Conservation (phyloP, 2,113 vertebrate species). For the Dascyllus trimaculatus region DNA sequence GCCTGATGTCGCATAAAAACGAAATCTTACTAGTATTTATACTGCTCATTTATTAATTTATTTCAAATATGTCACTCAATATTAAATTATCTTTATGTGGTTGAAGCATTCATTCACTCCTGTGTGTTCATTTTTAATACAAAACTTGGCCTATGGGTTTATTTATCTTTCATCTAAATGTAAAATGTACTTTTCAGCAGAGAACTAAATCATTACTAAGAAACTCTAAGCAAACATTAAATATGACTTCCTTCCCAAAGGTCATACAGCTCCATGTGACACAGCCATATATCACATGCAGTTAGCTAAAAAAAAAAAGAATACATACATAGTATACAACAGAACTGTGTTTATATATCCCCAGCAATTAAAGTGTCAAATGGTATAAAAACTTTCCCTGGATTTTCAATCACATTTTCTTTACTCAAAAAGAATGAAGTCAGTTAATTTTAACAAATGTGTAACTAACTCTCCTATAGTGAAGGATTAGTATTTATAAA, state of each 20-base stretch:
- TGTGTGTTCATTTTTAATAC: conserved; percentile 1
- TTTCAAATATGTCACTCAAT: not conserved
- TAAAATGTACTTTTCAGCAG: not conserved
- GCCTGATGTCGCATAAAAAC: conserved; percentile 77
- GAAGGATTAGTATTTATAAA: no score
- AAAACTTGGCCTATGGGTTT: not conserved
- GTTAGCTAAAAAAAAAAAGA: not conserved
- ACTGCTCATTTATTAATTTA: conserved; percentile 31
- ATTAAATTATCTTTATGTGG: conserved; percentile 2
- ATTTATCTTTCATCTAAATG: not conserved
- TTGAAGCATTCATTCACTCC: not conserved
- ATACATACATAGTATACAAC: not conserved
- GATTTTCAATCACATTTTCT: no score
- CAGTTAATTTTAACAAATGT: no score
- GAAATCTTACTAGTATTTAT: not conserved
- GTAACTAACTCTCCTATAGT: no score
- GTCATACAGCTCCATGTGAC: not conserved
- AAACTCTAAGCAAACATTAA: not conserved
- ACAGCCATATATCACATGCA: not conserved
- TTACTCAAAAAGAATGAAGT: no score
- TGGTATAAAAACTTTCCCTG: no score
- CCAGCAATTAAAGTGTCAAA: not conserved
- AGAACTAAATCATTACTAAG: not conserved
- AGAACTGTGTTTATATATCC: not conserved
- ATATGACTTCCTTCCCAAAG: not conserved